These are phyloP conservation scores for Calvadosia cruxmelitensis DNA, from an alignment of 30 jellyfish, hydroid and myxozoan species.

Conservation along the genomic window DNA sequence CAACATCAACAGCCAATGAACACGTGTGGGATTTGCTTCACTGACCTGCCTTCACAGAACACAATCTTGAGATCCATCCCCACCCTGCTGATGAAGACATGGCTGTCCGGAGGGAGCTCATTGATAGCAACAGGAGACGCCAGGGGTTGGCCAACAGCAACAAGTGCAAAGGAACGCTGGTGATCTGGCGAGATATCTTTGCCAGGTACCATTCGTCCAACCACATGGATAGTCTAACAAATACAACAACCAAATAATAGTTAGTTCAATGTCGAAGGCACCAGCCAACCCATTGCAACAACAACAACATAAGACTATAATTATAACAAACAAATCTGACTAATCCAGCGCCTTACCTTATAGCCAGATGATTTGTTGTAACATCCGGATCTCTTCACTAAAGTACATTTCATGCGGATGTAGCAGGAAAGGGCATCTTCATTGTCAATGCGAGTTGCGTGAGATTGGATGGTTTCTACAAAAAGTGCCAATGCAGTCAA, in stretches of 20 bases:
- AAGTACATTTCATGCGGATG: constrained; percentile 31
- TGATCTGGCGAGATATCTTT: constrained; percentile 9
- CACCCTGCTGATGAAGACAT: constrained; percentile 27
- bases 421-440: constrained; percentile 1
- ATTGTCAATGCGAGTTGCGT: neutral
- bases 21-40: too few species aligned
- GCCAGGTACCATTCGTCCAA: constrained; percentile 32
- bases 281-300: too few species aligned
- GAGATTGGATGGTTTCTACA: neutral
- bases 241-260: neutral
- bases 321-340: too few species aligned
- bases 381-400: constrained; percentile 35
- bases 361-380: constrained; percentile 18
- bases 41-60: constrained; percentile 41
- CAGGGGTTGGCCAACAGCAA: constrained; percentile 39
- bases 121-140: constrained; percentile 27
- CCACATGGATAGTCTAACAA: constrained; percentile 14
- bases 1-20: too few species aligned
- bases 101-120: constrained; percentile 26
- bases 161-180: constrained; percentile 11
- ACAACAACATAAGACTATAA: too few species aligned
- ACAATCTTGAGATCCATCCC: constrained; percentile 32
- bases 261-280: neutral
- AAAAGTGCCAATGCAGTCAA: neutral
- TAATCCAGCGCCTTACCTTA: too few species aligned